These are phyloP conservation scores for Heliconius ethilla DNA, from an alignment of 2,888 invertebrate species.

Conservation along the genomic window DNA sequence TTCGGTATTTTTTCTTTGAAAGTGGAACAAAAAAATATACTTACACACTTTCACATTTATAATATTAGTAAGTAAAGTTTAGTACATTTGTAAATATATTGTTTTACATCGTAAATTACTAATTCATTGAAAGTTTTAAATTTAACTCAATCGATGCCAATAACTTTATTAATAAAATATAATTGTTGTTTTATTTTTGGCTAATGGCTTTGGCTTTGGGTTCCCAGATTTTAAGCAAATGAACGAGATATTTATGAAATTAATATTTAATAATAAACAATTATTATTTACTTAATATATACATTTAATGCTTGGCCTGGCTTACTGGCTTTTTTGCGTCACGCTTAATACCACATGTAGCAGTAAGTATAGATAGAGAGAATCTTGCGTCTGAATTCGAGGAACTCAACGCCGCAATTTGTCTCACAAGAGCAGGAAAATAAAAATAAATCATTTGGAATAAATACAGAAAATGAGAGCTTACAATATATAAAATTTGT, in stretches of 20 bases:
- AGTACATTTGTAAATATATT: background rate
- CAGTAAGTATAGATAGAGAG: too few species aligned
- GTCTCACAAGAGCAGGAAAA: background rate
- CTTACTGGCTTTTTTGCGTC: background rate
- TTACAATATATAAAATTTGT: background rate
- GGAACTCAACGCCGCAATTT: background rate
- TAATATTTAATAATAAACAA: background rate
- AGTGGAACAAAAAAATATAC: too few species aligned
- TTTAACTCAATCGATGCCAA: background rate
- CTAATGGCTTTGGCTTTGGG: too few species aligned
- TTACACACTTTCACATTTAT: too few species aligned
- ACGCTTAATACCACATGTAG: too few species aligned
- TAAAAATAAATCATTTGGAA: background rate
- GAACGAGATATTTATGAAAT: background rate
- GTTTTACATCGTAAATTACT: background rate
- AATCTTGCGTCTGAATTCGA: background rate
- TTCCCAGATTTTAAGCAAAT: background rate
- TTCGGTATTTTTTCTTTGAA: too few species aligned
- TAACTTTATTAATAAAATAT: background rate
- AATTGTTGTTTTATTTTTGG: constrained; percentile 6
- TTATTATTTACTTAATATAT: background rate
- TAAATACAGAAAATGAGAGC: background rate
- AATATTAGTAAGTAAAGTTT: background rate
- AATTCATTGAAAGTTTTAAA: background rate
- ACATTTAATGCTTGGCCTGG: background rate